Base-by-base conservation (phyloP, 53 echinoderm and acorn worm species). In the Mesocentrotus franciscanus region DNA sequence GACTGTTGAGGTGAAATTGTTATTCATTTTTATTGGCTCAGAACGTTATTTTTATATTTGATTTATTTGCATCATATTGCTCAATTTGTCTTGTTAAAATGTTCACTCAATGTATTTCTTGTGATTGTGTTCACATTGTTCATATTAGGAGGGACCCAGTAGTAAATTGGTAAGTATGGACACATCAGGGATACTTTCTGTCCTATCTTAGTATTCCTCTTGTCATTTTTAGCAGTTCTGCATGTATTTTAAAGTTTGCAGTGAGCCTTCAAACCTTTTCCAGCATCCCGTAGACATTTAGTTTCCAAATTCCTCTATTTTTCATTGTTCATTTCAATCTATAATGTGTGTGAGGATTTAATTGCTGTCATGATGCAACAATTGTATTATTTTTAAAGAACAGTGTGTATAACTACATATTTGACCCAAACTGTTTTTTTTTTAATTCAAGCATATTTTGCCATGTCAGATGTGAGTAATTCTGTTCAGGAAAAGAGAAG, bases 121-220 rank as follows among this genome's bases (percentile, higher is more conserved):
- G 93, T 93, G 78, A 93, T 93, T 93, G 59, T 93, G 93, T 93
- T 93, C 76, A 75, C 74, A 56, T 93, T 93, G 93, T 75, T 75
- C 93, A 72, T 36, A 93, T 74, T 93, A 93, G 93, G 93, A 93
- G 59, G 93, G 93, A 93, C 7, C 59, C 93, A 93, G 78, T 93
- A 93, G 57, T 93, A 93, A 93, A 75, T 30, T 72, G 93, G 93
- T 93, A 76, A 93, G 93, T 93, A 93, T 60, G 90, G 32, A 90
- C 7, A 29, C 29, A 90, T 58, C 59, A 60, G 90, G 90, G 32
- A 14, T 20, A 7, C 49, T 22, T 56, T 20, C 30, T 90, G 20
- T 27, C 90, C 60, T 90, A 60, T 30, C 17, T 13, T 42, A 17
- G 39, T 90, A 29, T 5, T 18, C 56, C 60, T 60, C 60, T 90